A percentile compares a stretch with the other conserved stretches of the same genome.
Evolutionary conservation across 2,113 vertebrate genomes (phyloP).

Genomic region (Grammomys surdaster): DNA sequence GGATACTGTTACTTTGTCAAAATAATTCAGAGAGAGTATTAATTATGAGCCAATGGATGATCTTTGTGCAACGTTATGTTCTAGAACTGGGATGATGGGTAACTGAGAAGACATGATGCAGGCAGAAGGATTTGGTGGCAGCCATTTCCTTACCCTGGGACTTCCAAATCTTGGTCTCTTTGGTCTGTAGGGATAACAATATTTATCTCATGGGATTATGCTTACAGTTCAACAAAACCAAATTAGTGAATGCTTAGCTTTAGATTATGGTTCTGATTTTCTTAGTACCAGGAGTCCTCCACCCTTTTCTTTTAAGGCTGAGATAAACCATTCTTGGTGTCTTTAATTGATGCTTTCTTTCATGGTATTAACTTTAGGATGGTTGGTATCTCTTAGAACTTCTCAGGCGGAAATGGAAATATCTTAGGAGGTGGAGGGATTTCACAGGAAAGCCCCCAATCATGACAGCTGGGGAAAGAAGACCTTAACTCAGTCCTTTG

Average conservation of each 20-base stretch:
- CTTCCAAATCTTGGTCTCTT: background rate
- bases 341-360: background rate
- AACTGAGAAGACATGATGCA: conserved; percentile 3
- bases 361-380: background rate
- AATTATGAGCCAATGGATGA: conserved; percentile 62
- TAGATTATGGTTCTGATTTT: background rate
- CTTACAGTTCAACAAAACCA: background rate
- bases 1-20: conserved; percentile 61
- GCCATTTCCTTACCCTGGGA: background rate
- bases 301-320: background rate
- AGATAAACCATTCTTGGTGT: background rate
- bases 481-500: background rate
- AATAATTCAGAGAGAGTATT: conserved; percentile 73
- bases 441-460: background rate
- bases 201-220: background rate
- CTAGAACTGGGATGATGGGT: conserved; percentile 39
- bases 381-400: background rate
- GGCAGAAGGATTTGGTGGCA: background rate
- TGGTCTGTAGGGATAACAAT: background rate
- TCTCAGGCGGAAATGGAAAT: background rate
- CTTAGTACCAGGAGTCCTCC: background rate
- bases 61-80: conserved; percentile 51
- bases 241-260: background rate
- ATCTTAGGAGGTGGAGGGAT: background rate
- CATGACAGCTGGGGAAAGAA: background rate